Evolutionary conservation across 2,113 vertebrate species (phyloP).

Genomic region (Oreochromis spilurus): DNA sequence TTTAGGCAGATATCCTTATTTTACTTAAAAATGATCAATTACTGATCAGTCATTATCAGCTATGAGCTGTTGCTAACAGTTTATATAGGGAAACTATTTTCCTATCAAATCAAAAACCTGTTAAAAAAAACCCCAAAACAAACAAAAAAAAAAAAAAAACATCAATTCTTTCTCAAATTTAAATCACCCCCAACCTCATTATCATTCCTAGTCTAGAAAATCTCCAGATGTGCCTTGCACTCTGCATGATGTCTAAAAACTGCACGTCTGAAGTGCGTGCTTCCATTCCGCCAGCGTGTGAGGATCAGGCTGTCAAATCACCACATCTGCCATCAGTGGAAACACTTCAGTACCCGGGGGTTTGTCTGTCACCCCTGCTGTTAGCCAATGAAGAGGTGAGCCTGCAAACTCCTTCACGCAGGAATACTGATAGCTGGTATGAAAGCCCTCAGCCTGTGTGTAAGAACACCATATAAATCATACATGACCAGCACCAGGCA

Average conservation of each 20-base stretch:
- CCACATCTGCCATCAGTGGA: conserved; percentile 47
- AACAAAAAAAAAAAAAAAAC: neutral
- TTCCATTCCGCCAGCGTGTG: conserved; percentile 7
- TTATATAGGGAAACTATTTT: neutral
- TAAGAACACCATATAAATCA: conserved; percentile 47
- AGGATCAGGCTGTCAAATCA: conserved; percentile 48
- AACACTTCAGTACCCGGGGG: conserved; percentile 26
- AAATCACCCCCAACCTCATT: neutral
- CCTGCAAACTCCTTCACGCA: conserved; percentile 37
- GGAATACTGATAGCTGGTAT: conserved; percentile 27
- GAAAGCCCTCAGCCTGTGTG: neutral
- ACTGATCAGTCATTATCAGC: neutral
- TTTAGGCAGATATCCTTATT: neutral
- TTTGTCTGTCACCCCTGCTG: conserved; percentile 53
- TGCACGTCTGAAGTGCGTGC: conserved; percentile 12
- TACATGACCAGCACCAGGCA: conserved; percentile 45
- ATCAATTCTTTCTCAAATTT: neutral
- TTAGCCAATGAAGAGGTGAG: conserved; percentile 41
- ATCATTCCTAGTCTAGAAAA: neutral
- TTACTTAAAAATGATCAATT: neutral
- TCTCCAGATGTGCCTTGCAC: neutral
- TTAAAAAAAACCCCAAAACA: neutral
- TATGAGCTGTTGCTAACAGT: neutral
- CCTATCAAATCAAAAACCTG: neutral
- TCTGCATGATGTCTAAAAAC: neutral